A percentile compares a stretch with the other conserved stretches of the same genome.
These are phyloP conservation scores for Galeruca laticollis DNA, from an alignment of 2,888 invertebrate species.

Conservation along the genomic window DNA sequence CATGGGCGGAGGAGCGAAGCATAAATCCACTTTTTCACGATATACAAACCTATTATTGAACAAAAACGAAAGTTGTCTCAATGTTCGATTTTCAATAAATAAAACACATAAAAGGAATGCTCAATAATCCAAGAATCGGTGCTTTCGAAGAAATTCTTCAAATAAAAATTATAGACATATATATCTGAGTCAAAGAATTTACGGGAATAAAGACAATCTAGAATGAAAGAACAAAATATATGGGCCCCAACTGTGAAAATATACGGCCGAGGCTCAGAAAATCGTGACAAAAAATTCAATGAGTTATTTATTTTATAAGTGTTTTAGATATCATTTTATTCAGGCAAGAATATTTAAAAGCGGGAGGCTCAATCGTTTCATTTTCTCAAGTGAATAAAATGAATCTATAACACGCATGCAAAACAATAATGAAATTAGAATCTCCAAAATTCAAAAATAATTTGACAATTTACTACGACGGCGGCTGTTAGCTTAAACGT, in stretches of 20 bases:
- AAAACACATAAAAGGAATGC: conserved; percentile 24
- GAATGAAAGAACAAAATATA: conserved; percentile 2
- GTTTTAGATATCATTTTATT: too few species aligned
- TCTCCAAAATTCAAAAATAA: too few species aligned
- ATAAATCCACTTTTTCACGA: conserved; percentile 35
- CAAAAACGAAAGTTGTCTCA: conserved; percentile 31
- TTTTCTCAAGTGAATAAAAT: too few species aligned
- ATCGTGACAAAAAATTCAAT: neutral
- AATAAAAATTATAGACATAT: conserved; percentile 28
- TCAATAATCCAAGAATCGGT: conserved; percentile 28
- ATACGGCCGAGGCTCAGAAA: neutral
- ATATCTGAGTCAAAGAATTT: conserved; percentile 10
- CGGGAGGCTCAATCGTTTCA: too few species aligned
- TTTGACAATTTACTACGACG: too few species aligned
- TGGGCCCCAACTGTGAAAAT: neutral
- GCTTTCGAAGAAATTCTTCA: conserved; percentile 20
- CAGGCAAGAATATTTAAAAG: too few species aligned
- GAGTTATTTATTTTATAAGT: too few species aligned
- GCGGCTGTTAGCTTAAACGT: too few species aligned
- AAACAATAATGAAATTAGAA: too few species aligned
- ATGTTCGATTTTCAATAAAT: conserved; percentile 32
- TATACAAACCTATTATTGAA: conserved; percentile 32
- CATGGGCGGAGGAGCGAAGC: neutral
- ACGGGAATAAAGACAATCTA: neutral
- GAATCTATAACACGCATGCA: too few species aligned